Evolutionary conservation across 1,140 invertebrate species (phyloP).

Genomic region (Drosophila littoralis): DNA sequence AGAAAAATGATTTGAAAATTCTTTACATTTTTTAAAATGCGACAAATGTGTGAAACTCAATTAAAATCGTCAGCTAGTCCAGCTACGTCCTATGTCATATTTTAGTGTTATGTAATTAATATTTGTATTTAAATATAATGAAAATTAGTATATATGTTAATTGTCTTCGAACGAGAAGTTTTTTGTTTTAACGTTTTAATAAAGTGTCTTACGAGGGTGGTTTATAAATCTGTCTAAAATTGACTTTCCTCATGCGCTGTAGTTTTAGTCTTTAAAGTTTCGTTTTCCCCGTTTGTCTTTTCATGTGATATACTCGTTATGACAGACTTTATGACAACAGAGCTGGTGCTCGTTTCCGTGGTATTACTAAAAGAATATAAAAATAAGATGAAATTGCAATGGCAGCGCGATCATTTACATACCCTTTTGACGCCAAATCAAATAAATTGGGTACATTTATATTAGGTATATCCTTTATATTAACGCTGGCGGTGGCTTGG

Average conservation of each 20-base stretch:
- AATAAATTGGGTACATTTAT: slow-evolving; percentile 74
- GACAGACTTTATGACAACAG: slow-evolving; percentile 83
- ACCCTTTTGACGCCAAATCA: slow-evolving; percentile 77
- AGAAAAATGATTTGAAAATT: neutral
- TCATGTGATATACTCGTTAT: slow-evolving; percentile 83
- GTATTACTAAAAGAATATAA: slow-evolving; percentile 62
- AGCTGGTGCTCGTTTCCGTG: slow-evolving; percentile 78
- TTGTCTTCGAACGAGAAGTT: slow-evolving; percentile 11
- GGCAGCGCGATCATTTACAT: neutral
- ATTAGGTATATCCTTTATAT: slow-evolving; percentile 78
- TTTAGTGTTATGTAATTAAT: neutral
- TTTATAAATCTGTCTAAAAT: slow-evolving; percentile 56
- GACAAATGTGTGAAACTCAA: neutral
- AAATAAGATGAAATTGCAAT: neutral
- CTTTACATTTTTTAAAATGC: slow-evolving; percentile 1
- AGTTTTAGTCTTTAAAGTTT: slow-evolving; percentile 64
- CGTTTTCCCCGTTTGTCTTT: slow-evolving; percentile 79
- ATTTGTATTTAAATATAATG: neutral
- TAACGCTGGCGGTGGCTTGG: slow-evolving; percentile 73
- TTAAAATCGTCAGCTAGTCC: neutral
- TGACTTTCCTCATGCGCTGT: slow-evolving; percentile 79
- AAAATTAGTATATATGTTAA: slow-evolving; percentile 4
- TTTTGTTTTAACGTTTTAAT: slow-evolving; percentile 3
- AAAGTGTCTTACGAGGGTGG: neutral
- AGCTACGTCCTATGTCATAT: neutral